A percentile compares a stretch with the other conserved stretches of the same genome.
Conservation (phyloP, 2,113 vertebrate species). For the Apodemus sylvaticus region DNA sequence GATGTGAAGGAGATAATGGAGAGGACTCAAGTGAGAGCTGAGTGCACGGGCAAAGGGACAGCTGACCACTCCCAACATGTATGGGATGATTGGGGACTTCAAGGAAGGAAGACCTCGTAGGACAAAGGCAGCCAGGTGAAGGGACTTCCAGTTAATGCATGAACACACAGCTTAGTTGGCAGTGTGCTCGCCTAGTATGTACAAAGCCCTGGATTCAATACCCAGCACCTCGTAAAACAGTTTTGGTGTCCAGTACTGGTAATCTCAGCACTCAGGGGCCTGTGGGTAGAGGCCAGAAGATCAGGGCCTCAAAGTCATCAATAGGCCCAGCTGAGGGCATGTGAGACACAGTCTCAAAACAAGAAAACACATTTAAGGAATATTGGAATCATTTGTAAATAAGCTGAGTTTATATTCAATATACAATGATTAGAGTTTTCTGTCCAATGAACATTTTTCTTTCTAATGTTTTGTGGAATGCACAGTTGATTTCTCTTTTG, state of each 20-base stretch:
- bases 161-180: not conserved
- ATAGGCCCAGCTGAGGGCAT: not conserved
- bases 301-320: not conserved
- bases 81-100: not conserved
- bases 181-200: not conserved
- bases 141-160: too few species aligned
- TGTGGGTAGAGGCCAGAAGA: not conserved
- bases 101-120: not conserved
- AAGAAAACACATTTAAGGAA: not conserved
- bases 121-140: too few species aligned
- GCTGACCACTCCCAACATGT: not conserved
- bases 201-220: not conserved
- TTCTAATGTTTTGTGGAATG: slow-evolving; percentile 2
- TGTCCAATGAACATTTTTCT: not conserved
- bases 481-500: not conserved
- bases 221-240: not conserved
- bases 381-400: not conserved
- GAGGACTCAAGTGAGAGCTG: not conserved
- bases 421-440: slow-evolving; percentile 13
- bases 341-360: not conserved
- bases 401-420: slow-evolving; percentile 6
- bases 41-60: fast-evolving
- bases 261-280: not conserved
- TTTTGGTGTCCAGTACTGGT: not conserved
- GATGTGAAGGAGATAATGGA: fast-evolving